A percentile compares a stretch with the other conserved stretches of the same genome.
Conservation (phyloP, 2,113 vertebrate genomes). For the Todiramphus chloris region DNA sequence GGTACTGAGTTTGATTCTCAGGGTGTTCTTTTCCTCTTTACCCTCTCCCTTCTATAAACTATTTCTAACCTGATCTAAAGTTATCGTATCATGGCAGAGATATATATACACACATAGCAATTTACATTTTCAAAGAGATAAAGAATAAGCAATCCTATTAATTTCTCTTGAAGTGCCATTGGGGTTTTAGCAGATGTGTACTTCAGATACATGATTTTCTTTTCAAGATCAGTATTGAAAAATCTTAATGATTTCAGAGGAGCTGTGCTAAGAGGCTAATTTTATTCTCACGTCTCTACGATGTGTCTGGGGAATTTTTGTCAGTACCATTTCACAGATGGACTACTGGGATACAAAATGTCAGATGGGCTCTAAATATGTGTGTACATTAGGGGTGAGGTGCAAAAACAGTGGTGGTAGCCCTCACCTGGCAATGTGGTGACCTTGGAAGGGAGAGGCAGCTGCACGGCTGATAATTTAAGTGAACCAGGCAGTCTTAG, state of each 20-base stretch:
- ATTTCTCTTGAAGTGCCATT: neutral
- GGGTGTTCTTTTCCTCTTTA: neutral
- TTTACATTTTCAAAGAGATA: neutral
- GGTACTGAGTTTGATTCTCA: neutral
- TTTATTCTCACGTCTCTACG: neutral
- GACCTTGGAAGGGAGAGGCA: neutral
- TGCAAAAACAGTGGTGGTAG: neutral
- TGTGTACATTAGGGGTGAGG: neutral
- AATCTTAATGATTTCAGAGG: neutral
- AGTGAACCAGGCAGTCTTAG: neutral
- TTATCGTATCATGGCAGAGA: neutral
- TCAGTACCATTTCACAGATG: neutral
- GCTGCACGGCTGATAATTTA: neutral
- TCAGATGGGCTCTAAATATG: neutral
- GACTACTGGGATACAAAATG: neutral
- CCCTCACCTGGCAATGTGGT: fast-evolving
- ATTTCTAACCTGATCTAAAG: neutral
- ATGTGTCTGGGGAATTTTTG: neutral
- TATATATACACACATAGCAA: neutral
- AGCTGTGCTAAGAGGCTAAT: neutral
- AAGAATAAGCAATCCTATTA: neutral
- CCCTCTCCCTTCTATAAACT: neutral
- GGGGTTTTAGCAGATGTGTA: neutral
- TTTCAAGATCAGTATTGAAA: neutral
- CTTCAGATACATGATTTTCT: neutral